Percentiles rank a stretch among this genome's conserved stretches.
phyloP scores from a whole-genome alignment of 2,888 invertebrate genomes.

The Conops quadrifasciatus region DNA sequence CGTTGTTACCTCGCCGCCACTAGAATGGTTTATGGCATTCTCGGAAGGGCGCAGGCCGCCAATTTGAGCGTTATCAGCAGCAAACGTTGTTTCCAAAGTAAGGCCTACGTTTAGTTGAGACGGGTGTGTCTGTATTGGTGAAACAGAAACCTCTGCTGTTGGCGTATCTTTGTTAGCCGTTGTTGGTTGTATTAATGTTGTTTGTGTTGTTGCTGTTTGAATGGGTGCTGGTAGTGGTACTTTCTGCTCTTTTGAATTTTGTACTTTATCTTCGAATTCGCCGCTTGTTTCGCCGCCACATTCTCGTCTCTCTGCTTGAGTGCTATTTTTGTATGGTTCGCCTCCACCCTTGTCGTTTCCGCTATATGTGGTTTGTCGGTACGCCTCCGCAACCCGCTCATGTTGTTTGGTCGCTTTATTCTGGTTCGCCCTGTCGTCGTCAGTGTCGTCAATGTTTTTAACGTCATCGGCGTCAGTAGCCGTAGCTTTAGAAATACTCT shows the following conservation, averaged over 20 bases:
- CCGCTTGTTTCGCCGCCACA: slow-evolving; percentile 18
- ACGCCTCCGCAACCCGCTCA: background rate
- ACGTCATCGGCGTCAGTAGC: slow-evolving; percentile 2
- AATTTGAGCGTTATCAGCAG: slow-evolving; percentile 2
- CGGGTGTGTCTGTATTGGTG: too few species aligned
- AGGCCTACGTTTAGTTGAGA: too few species aligned
- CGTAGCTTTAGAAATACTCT: slow-evolving; percentile 11
- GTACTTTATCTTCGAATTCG: slow-evolving; percentile 17
- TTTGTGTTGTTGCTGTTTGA: slow-evolving; percentile 13
- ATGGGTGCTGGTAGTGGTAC: slow-evolving; percentile 29
- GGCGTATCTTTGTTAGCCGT: background rate
- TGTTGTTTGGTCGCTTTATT: slow-evolving; percentile 29
- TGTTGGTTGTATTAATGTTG: background rate
- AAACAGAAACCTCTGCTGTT: background rate
- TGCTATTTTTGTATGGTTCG: slow-evolving; percentile 3
- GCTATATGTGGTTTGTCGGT: background rate
- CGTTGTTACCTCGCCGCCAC: slow-evolving; percentile 45
- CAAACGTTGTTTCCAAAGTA: too few species aligned
- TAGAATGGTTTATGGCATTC: slow-evolving; percentile 51
- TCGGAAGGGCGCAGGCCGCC: slow-evolving; percentile 44
- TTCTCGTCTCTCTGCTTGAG: slow-evolving; percentile 25
- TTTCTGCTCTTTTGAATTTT: too few species aligned
- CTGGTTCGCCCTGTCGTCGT: slow-evolving; percentile 17
- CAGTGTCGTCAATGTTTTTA: slow-evolving; percentile 11
- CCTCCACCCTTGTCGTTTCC: background rate